phyloP scores from a whole-genome alignment of 2,888 invertebrate species.

The Gastrophysa polygoni region DNA sequence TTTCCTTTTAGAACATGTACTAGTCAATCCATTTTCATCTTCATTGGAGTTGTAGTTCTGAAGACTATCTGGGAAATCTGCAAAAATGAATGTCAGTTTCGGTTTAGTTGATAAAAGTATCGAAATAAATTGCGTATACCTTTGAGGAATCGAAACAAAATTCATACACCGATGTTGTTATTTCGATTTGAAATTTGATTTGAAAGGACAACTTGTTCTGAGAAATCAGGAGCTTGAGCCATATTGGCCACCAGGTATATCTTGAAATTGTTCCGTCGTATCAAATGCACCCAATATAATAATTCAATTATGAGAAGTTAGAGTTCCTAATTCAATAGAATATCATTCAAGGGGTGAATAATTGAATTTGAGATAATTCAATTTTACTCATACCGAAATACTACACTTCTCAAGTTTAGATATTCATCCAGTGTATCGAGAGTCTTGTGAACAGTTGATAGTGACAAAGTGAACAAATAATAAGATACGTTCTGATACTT shows the following conservation, averaged over 20 bases:
- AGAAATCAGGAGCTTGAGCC: no score
- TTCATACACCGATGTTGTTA: no score
- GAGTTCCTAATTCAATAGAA: slow-evolving; percentile 39
- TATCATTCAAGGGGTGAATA: slow-evolving; percentile 25
- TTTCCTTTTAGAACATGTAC: slow-evolving; percentile 60
- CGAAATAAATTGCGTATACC: no score
- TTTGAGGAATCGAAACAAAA: no score
- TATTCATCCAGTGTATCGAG: no score
- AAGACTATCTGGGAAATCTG: slow-evolving; percentile 44
- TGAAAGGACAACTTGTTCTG: no score
- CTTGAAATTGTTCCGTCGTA: neutral
- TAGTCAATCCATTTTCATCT: slow-evolving; percentile 36
- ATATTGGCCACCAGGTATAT: neutral
- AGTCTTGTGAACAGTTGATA: no score
- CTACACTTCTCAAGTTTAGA: no score
- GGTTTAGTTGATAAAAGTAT: neutral
- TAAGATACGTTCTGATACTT: no score
- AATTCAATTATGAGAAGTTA: slow-evolving; percentile 36
- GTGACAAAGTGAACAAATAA: no score
- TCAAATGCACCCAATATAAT: slow-evolving; percentile 22
- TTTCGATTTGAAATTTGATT: no score
- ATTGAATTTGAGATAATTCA: slow-evolving; percentile 38
- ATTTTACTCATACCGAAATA: slow-evolving; percentile 26
- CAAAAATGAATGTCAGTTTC: neutral
- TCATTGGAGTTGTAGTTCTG: slow-evolving; percentile 44